A percentile compares a stretch with the other conserved stretches of the same genome.
Conservation (phyloP, 2,888 invertebrate genomes). For the Noctua fimbriata region DNA sequence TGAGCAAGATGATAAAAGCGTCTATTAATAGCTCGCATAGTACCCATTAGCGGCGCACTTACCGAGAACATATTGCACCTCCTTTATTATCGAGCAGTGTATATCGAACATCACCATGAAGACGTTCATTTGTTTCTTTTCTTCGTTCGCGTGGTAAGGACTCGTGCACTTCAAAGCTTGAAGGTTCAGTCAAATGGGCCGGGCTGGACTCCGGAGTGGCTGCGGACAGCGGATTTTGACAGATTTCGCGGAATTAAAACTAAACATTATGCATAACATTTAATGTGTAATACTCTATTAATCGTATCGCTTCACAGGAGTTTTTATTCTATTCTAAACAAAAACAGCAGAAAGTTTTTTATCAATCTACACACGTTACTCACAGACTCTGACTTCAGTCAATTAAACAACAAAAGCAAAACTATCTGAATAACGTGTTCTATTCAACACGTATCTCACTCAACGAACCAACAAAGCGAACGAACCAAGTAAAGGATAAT, state of each 20-base stretch:
- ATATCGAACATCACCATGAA: constrained; percentile 51
- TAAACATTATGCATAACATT: too few relatives aligned
- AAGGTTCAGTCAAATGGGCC: not conserved
- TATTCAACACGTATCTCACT: constrained; percentile 21
- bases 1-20: constrained; percentile 20
- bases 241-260: too few relatives aligned
- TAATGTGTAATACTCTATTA: not conserved
- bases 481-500: constrained; percentile 20
- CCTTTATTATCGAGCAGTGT: constrained; percentile 53
- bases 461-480: constrained; percentile 30
- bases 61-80: constrained; percentile 57
- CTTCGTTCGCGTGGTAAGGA: constrained; percentile 64
- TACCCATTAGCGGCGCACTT: constrained; percentile 59
- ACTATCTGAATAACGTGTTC: constrained; percentile 11
- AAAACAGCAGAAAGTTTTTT: not conserved
- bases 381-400: not conserved
- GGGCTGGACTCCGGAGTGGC: not conserved
- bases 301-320: not conserved
- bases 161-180: constrained; percentile 40
- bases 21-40: constrained; percentile 40
- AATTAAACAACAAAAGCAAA: constrained; percentile 43
- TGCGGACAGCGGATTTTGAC: not conserved
- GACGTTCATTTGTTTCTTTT: constrained; percentile 53
- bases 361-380: not conserved
- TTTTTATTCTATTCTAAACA: not conserved